Evolutionary conservation across 2,797 vertebrate genomes (phyloP).

Genomic region (Luscinia megarhynchos): DNA sequence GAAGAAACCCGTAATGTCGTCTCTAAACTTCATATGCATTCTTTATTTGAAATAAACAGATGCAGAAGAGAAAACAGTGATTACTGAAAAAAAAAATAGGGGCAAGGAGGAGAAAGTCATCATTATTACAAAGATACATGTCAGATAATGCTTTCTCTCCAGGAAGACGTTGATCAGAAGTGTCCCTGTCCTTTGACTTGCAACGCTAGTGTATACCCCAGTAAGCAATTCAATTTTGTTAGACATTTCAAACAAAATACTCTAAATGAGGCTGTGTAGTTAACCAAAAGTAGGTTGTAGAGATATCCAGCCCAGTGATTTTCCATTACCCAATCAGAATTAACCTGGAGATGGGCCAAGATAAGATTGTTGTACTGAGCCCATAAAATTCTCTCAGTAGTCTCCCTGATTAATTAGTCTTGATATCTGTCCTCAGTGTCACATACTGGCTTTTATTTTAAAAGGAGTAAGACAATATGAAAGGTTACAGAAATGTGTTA

Average conservation of each 20-base stretch:
- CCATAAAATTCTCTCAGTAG: not conserved
- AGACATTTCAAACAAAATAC: not conserved
- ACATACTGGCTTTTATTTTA: not conserved
- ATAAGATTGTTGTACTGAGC: not conserved
- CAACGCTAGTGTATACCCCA: fast-evolving
- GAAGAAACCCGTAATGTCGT: not conserved
- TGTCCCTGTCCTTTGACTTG: not conserved
- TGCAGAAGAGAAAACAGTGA: not conserved
- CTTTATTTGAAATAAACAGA: not conserved
- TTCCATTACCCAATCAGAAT: not conserved
- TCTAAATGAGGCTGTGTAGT: not conserved
- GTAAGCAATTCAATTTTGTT: not conserved
- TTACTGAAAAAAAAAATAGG: not conserved
- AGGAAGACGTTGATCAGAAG: not conserved
- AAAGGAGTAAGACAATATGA: not conserved
- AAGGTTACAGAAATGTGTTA: not conserved
- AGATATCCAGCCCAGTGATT: not conserved
- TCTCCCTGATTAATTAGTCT: not conserved
- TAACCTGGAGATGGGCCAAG: not conserved
- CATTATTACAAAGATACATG: not conserved
- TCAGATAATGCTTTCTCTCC: not conserved
- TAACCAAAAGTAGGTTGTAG: not conserved
- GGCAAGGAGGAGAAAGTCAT: not conserved
- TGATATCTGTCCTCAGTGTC: not conserved
- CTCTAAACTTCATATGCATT: not conserved